phyloP scores from a whole-genome alignment of 2,797 vertebrate genomes.

The Babyrousa celebensis region DNA sequence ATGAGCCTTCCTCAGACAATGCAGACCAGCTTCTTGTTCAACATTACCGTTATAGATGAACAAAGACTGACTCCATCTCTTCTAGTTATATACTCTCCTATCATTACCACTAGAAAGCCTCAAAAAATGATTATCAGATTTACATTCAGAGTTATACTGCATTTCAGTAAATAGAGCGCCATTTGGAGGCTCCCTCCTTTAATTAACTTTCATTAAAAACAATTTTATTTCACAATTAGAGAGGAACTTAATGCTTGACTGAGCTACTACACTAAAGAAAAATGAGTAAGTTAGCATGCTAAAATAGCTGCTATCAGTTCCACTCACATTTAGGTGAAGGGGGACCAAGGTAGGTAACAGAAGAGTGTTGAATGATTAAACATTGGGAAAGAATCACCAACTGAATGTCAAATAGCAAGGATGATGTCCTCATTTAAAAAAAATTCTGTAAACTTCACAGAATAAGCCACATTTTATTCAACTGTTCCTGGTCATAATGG shows the following conservation, averaged over 20 bases:
- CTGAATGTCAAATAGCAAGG: not conserved
- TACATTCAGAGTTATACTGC: conserved; percentile 38
- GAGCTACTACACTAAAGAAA: conserved; percentile 23
- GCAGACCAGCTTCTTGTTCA: not conserved
- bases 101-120: not conserved
- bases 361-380: not conserved
- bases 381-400: not conserved
- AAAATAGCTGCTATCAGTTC: not conserved
- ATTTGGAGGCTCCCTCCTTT: conserved; percentile 13
- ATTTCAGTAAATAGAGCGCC: conserved; percentile 1
- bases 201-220: conserved; percentile 49
- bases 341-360: not conserved
- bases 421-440: not conserved
- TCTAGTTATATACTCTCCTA: not conserved
- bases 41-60: not conserved
- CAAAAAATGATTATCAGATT: not conserved
- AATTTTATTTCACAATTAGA: conserved; percentile 55
- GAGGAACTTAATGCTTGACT: conserved; percentile 2
- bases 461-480: not conserved
- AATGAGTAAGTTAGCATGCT: not conserved
- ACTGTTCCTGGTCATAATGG: not conserved
- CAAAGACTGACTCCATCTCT: not conserved
- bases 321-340: not conserved
- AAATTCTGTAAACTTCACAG: not conserved
- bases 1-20: not conserved